Evolutionary conservation across 1,140 invertebrate species (phyloP).

Genomic region (Magallana angulata): DNA sequence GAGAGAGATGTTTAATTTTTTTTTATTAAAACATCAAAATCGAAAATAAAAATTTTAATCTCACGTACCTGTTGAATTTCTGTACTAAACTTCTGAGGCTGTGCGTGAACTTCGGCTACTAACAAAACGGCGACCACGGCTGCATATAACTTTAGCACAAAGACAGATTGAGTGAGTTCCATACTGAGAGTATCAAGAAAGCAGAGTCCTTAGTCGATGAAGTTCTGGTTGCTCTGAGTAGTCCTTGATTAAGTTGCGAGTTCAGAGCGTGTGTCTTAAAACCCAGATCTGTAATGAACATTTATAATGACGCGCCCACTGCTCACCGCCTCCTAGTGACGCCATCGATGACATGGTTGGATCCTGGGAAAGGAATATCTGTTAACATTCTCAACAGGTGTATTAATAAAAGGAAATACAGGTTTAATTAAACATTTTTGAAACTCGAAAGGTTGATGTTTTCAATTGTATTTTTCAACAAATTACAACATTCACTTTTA

Average conservation of each 20-base stretch:
- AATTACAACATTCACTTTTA: too few species aligned
- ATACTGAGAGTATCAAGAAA: neutral
- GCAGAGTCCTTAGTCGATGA: neutral
- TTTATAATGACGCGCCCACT: conserved; percentile 24
- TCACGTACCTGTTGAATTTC: conserved; percentile 6
- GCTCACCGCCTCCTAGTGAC: conserved; percentile 2
- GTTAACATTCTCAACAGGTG: neutral
- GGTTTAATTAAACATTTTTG: too few species aligned
- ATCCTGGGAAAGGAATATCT: neutral
- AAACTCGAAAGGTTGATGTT: too few species aligned
- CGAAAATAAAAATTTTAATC: too few species aligned
- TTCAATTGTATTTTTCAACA: too few species aligned
- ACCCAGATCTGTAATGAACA: neutral
- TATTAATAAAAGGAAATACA: neutral
- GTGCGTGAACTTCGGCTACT: neutral
- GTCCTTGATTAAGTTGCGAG: neutral
- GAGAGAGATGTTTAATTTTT: too few species aligned
- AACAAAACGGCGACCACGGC: neutral
- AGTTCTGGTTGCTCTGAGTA: neutral
- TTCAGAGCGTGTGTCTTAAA: neutral
- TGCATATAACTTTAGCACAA: conserved; percentile 14
- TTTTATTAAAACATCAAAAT: too few species aligned
- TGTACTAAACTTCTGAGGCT: conserved; percentile 4
- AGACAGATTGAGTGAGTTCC: neutral
- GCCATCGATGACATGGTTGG: neutral